A percentile compares a stretch with the other conserved stretches of the same genome.
These are phyloP conservation scores for Saturnia pavonia DNA, from an alignment of 2,888 invertebrate species.

Conservation along the genomic window DNA sequence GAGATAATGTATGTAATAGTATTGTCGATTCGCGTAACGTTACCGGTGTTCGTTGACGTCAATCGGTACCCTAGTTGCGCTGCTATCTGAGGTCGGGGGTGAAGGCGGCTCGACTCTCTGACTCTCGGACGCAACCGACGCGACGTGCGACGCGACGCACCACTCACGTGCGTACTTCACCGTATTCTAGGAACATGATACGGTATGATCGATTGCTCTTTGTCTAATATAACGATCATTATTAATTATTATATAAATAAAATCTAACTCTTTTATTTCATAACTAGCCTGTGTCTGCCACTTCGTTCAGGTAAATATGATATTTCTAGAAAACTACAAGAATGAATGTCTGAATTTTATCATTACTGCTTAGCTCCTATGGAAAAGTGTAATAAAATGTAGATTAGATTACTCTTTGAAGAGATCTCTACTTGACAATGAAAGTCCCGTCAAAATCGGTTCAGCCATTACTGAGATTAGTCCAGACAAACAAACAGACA, in stretches of 20 bases:
- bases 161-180: constrained; percentile 51
- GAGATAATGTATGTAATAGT: neutral
- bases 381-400: too few species aligned
- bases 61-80: constrained; percentile 69
- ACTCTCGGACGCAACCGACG: constrained; percentile 26
- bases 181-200: constrained; percentile 9
- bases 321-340: too few species aligned
- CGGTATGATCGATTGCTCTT: constrained; percentile 6
- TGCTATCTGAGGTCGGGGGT: constrained; percentile 64
- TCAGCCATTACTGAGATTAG: too few species aligned
- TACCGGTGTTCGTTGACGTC: constrained; percentile 60
- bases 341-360: too few species aligned
- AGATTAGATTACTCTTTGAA: too few species aligned
- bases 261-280: neutral
- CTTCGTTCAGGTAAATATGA: too few species aligned
- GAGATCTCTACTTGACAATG: too few species aligned
- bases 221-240: constrained; percentile 5
- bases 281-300: too few species aligned
- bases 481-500: too few species aligned
- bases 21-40: constrained; percentile 7
- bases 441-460: too few species aligned
- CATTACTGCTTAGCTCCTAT: too few species aligned
- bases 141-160: neutral
- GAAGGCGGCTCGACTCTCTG: constrained; percentile 56
- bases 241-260: constrained; percentile 1